Evolutionary conservation across 2,888 invertebrate genomes (phyloP).

Genomic region (Exephanes ischioxanthus): DNA sequence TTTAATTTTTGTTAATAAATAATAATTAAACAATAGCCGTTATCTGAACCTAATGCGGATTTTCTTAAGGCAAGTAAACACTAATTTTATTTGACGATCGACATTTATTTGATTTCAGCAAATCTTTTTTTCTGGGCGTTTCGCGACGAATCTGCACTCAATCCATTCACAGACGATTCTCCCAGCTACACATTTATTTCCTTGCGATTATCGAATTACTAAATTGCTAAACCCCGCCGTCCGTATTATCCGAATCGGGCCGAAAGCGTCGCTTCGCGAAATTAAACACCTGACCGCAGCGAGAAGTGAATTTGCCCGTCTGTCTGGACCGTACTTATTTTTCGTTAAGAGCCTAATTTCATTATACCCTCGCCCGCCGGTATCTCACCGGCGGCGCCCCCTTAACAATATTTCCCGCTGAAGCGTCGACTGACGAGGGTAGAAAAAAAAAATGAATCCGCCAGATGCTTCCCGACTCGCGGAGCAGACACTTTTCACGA

Average conservation of each 20-base stretch:
- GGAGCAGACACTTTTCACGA: not conserved
- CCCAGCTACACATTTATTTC: too few relatives aligned
- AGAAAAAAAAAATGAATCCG: slow-evolving; percentile 17
- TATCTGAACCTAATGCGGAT: too few relatives aligned
- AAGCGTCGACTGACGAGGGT: slow-evolving; percentile 5
- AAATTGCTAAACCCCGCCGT: not conserved
- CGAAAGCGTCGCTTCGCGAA: not conserved
- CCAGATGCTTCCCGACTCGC: not conserved
- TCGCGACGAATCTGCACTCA: too few relatives aligned
- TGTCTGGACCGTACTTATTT: slow-evolving; percentile 23
- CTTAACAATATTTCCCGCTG: not conserved
- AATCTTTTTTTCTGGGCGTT: too few relatives aligned
- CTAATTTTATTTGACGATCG: too few relatives aligned
- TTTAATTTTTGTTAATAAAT: too few relatives aligned
- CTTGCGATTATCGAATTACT: not conserved
- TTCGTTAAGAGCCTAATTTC: slow-evolving; percentile 21
- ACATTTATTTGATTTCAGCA: too few relatives aligned
- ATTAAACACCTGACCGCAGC: slow-evolving; percentile 2
- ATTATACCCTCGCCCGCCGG: not conserved
- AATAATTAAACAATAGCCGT: too few relatives aligned
- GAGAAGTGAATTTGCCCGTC: slow-evolving; percentile 5
- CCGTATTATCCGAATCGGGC: not conserved
- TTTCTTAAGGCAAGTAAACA: too few relatives aligned
- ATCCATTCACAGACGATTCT: too few relatives aligned
- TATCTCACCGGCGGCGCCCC: not conserved